A percentile compares a stretch with the other conserved stretches of the same genome.
phyloP scores from a whole-genome alignment of 1,140 invertebrate genomes.

The Drosophila serrata region DNA sequence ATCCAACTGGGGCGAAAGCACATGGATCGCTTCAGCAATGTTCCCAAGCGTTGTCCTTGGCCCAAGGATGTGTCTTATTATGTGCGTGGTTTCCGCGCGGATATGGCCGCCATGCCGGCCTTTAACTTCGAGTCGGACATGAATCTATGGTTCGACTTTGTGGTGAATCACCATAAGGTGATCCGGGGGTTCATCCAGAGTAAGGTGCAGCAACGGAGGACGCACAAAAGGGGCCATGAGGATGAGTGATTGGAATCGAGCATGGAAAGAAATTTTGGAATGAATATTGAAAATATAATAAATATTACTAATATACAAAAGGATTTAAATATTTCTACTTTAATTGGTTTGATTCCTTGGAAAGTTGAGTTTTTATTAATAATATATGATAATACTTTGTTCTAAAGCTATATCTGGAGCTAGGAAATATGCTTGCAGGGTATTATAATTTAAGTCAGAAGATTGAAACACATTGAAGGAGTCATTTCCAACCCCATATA shows the following conservation, averaged over 20 bases:
- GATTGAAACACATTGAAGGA: too few relatives aligned
- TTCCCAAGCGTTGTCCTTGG: slow-evolving; percentile 50
- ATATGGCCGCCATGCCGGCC: slow-evolving; percentile 62
- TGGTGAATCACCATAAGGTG: slow-evolving; percentile 59
- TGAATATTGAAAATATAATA: too few relatives aligned
- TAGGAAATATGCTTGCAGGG: too few relatives aligned
- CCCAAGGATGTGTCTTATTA: slow-evolving; percentile 52
- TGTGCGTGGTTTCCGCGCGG: slow-evolving; percentile 47
- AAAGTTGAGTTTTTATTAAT: too few relatives aligned
- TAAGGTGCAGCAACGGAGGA: slow-evolving; percentile 32
- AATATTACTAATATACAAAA: too few relatives aligned
- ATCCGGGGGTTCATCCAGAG: slow-evolving; percentile 47
- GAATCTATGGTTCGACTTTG: slow-evolving; percentile 51
- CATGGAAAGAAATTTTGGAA: not conserved
- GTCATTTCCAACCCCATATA: too few relatives aligned
- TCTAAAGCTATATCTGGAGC: too few relatives aligned
- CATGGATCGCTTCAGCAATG: slow-evolving; percentile 46
- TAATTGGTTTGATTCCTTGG: too few relatives aligned
- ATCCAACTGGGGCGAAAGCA: slow-evolving; percentile 46
- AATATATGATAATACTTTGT: too few relatives aligned
- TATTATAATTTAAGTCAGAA: too few relatives aligned
- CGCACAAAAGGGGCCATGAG: slow-evolving; percentile 11
- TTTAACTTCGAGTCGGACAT: slow-evolving; percentile 61
- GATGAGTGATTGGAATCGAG: slow-evolving; percentile 19
- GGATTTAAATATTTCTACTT: too few relatives aligned